Base-by-base conservation (phyloP, 2,797 vertebrate genomes). In the Catostomus latipinnis region DNA sequence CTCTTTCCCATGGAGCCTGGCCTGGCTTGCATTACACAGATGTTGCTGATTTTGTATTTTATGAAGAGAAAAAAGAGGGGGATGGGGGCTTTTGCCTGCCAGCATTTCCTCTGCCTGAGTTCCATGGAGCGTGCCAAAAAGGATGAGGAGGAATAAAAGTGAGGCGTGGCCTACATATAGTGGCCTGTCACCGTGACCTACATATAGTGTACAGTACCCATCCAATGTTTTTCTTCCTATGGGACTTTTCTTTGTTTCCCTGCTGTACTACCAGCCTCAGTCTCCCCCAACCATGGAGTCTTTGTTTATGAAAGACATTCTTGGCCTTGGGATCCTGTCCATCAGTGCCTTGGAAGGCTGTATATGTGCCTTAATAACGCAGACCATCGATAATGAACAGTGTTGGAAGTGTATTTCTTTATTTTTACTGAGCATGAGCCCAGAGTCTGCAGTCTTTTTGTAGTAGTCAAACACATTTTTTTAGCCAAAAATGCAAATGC, bases 21-120 rank as follows among this genome's bases (percentile, higher is more conserved):
- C 89, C 90, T 93, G 93, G 89, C 90, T 91, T 90, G 85, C 87
- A 92, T 93, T 91, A 82, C 69, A 90, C 92, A 93, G 90, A 93
- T 93, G 92, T 87, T 89, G 87, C 89, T 90, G 90, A 91, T 93
- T 94, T 92, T 85, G 84, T 88, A 65, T 79, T 89, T 88, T 86
- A 18, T 81, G 65, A 71, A 78, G 78, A 70, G 72, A 79, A 76
- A 78, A 46, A 74, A 60, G 74, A 57, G 77, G 71, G 79, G 83
- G 85, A 80, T 61, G 77, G 86, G 81, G 79, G 70, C 10, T 86
- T 76, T 72, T 61, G 81, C 22, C 71, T 53, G 76, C 80, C 86
- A 88, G 85, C 77, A 77, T 89, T 90, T 89, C 83, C 86, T 90
- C 79, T 80, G 49, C 71, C 65, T 66, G 58, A 82, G 81, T 83